These are phyloP conservation scores for Channa maculata DNA, from an alignment of 2,113 vertebrate genomes.

Conservation along the genomic window DNA sequence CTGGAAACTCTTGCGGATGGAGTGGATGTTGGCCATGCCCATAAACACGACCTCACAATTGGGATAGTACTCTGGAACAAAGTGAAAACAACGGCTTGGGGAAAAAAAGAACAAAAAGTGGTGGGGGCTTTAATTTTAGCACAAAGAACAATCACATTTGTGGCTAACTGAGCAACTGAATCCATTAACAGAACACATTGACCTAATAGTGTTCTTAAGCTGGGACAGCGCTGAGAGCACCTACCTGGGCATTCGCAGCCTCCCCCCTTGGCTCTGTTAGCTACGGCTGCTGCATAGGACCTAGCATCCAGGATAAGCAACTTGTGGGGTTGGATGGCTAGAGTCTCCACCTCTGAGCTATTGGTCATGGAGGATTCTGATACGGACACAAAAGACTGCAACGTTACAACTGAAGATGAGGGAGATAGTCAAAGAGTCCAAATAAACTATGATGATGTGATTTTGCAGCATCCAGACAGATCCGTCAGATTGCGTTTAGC, in stretches of 20 bases:
- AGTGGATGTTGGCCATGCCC: slow-evolving; percentile 99
- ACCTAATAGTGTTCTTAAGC: slow-evolving; percentile 13
- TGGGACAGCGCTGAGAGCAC: not conserved
- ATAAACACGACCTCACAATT: slow-evolving; percentile 99
- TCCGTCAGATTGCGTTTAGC: slow-evolving; percentile 1
- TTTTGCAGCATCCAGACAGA: not conserved
- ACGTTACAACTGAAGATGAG: not conserved
- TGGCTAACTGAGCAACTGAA: slow-evolving; percentile 12
- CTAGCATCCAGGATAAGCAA: slow-evolving; percentile 95
- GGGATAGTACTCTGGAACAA: slow-evolving; percentile 93
- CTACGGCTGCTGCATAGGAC: slow-evolving; percentile 96
- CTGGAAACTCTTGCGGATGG: slow-evolving; percentile 98
- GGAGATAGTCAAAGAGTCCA: not conserved
- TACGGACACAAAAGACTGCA: slow-evolving; percentile 20
- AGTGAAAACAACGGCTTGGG: not conserved
- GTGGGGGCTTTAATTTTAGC: slow-evolving; percentile 23
- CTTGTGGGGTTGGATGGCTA: slow-evolving; percentile 91
- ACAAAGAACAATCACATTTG: slow-evolving; percentile 14
- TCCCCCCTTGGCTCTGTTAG: slow-evolving; percentile 97
- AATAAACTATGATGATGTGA: not conserved
- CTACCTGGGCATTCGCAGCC: slow-evolving; percentile 97
- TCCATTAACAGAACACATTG: not conserved
- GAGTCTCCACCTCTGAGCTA: slow-evolving; percentile 88
- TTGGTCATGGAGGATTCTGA: slow-evolving; percentile 93
- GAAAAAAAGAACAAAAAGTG: slow-evolving; percentile 6